Base-by-base conservation (phyloP, 2,888 invertebrate species). In the Ennomos erosarius region DNA sequence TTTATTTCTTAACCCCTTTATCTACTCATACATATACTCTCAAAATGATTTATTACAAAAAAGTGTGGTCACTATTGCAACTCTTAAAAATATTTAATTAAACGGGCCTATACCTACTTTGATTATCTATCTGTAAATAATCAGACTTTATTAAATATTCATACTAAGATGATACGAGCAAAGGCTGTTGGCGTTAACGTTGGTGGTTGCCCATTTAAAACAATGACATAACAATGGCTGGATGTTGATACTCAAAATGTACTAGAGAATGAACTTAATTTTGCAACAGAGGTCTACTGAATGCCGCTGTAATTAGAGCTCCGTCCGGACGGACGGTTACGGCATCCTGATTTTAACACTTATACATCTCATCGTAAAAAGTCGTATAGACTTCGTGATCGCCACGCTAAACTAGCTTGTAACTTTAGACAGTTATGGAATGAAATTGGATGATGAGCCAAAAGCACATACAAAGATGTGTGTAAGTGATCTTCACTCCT, bases 311-410 rank as follows among this genome's bases (percentile, higher is more conserved):
- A 91, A 92, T 91, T 90, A 90, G 90, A 89, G 69, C 82, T 75
- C 82, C 84, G 85, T 88, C 87, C 87, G 85, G 84, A 78, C 87
- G 85, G 84, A 78, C 82, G 73, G 76, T 88, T 87, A 87, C 89
- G 85, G 88, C 88, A 90, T 89, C 90, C 90, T 87, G 88, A 90
- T 87, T 86, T 85, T 84, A 88, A 88, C 85, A 84, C 87, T 81
- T 57, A 58, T 55, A 59, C 58, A 54, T 55, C 59, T 33, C 64
- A 75, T 75, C 53, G 74, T 54, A 61, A 45, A 58, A 71, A 47
- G 58, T 67, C 51, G 9, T 52, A 55, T 40, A 43, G 6, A 35
- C 10, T 10, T 38, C 12, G 5, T 35, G 35, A 50, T n/a, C 0
- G 5, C 34, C 9, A 49, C 9, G 42, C 9, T 10, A 44, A 13